Evolutionary conservation across 2,888 invertebrate genomes (phyloP).

Genomic region (Lycia hirtaria): DNA sequence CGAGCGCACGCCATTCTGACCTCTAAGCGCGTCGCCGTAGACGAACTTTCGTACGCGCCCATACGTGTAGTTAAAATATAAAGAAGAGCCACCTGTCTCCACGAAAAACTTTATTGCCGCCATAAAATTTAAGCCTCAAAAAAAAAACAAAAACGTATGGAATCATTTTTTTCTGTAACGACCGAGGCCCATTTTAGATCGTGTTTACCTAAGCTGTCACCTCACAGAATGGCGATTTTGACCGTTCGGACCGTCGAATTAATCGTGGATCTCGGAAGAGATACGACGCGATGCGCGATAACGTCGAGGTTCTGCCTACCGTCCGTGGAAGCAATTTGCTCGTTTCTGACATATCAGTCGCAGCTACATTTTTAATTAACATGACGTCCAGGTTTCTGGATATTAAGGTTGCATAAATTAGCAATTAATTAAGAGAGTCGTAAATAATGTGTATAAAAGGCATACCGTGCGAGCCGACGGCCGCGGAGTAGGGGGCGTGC

Average conservation of each 20-base stretch:
- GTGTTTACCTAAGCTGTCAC: conserved; percentile 85
- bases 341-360: conserved; percentile 67
- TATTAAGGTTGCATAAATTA: conserved; percentile 41
- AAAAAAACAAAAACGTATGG: conserved; percentile 76
- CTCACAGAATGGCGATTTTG: conserved; percentile 83
- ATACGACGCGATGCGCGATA: conserved; percentile 79
- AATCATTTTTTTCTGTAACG: conserved; percentile 74
- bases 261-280: conserved; percentile 79
- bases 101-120: conserved; percentile 83
- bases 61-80: conserved; percentile 76
- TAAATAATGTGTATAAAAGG: conserved; percentile 34
- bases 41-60: conserved; percentile 63
- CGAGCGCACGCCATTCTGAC: conserved; percentile 71
- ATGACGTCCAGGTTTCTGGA: conserved; percentile 53
- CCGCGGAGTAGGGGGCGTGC: conserved; percentile 84
- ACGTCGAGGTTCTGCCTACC: conserved; percentile 66
- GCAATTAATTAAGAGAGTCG: conserved; percentile 36
- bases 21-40: conserved; percentile 68
- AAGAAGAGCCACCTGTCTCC: conserved; percentile 85
- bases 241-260: conserved; percentile 78
- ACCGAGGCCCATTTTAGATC: conserved; percentile 78
- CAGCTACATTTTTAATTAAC: conserved; percentile 66
- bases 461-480: conserved; percentile 84
- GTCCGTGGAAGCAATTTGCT: conserved; percentile 69
- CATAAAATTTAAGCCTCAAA: conserved; percentile 84